Conservation (phyloP, 37 sponge, comb jelly and placozoan species). For the Petrosia ficiformis region DNA sequence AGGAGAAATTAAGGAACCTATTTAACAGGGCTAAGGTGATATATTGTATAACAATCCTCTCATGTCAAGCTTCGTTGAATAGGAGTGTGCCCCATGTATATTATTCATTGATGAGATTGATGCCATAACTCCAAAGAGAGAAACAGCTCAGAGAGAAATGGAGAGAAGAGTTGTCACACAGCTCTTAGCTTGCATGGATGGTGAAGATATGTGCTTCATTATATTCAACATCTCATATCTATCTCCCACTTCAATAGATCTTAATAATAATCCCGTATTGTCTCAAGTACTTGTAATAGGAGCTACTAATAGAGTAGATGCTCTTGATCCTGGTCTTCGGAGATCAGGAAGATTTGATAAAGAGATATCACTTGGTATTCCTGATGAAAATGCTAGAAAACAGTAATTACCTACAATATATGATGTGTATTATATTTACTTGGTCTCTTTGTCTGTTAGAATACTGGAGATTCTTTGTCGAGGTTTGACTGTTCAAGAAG, state of each 20-base stretch:
- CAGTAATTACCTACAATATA: conserved; percentile 40
- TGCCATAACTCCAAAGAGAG: conserved; percentile 92
- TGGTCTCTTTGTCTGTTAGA: conserved; percentile 6
- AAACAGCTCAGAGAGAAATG: conserved; percentile 93
- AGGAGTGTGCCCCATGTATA: conserved; percentile 81
- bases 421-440: background rate
- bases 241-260: conserved; percentile 13
- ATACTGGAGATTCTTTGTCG: conserved; percentile 83
- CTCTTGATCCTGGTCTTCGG: conserved; percentile 87
- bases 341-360: conserved; percentile 94
- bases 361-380: conserved; percentile 91
- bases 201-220: conserved; percentile 12
- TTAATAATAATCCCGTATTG: background rate
- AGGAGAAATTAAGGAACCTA: conserved; percentile 82
- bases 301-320: conserved; percentile 84
- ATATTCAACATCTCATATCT: no score
- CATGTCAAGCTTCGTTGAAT: background rate
- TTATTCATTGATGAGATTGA: conserved; percentile 97
- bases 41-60: background rate
- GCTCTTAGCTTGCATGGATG: conserved; percentile 88
- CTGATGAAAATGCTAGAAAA: conserved; percentile 71
- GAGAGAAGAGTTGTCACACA: conserved; percentile 95
- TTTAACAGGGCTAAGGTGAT: conserved; percentile 73
- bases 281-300: conserved; percentile 80
- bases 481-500: conserved; percentile 57